Conservation (phyloP, 2,797 vertebrate species). For the Ciconia nigra region DNA sequence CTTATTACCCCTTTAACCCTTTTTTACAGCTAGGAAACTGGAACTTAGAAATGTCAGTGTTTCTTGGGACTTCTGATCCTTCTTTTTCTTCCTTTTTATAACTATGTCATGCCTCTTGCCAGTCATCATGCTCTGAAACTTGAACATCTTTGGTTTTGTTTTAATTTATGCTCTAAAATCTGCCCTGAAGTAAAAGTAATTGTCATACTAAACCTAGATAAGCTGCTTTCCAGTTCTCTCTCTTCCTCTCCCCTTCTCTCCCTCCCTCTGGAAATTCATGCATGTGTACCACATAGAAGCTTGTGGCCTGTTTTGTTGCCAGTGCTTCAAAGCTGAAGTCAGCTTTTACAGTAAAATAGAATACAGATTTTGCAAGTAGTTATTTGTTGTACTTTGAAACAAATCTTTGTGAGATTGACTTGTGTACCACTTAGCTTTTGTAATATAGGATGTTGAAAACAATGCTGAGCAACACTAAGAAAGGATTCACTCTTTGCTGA, state of each 20-base stretch:
- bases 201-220: conserved; percentile 31
- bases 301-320: background rate
- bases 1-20: background rate
- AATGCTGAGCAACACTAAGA: background rate
- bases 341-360: background rate
- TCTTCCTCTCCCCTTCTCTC: background rate
- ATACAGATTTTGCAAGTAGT: background rate
- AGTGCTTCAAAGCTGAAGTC: background rate
- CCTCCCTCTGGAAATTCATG: background rate
- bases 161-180: conserved; percentile 2
- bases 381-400: background rate
- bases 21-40: background rate
- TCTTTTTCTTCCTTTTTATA: background rate
- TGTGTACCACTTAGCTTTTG: background rate
- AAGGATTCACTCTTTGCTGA: background rate
- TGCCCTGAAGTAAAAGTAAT: conserved; percentile 1
- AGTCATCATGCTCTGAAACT: background rate
- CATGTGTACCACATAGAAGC: background rate
- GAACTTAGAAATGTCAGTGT: background rate
- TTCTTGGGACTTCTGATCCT: background rate
- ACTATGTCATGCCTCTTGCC: background rate
- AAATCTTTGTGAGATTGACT: background rate
- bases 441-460: background rate
- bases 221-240: background rate
- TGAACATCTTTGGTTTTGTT: background rate